Evolutionary conservation across 2,888 invertebrate genomes (phyloP).

Genomic region (Agapetus fuscipes): DNA sequence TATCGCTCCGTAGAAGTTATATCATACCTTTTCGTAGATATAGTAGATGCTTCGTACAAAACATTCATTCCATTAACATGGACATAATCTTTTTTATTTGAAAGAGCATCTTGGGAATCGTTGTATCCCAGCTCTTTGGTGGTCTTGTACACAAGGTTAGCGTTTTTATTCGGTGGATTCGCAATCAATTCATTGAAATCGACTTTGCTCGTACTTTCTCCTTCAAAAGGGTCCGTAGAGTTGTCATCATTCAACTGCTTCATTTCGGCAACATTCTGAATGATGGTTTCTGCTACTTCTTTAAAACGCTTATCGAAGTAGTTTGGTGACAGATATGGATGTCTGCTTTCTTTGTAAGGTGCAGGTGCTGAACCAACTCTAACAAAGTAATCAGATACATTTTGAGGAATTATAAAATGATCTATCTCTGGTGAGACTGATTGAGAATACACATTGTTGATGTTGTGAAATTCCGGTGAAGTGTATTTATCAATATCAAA

Average conservation of each 20-base stretch:
- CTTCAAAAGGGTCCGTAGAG: conserved; percentile 5
- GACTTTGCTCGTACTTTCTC: conserved; percentile 26
- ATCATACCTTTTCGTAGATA: conserved; percentile 35
- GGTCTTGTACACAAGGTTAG: conserved; percentile 43
- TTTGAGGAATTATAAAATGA: conserved; percentile 25
- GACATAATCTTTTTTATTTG: conserved; percentile 34
- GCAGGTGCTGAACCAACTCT: conserved; percentile 13
- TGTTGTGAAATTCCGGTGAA: conserved; percentile 42
- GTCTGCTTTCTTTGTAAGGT: neutral
- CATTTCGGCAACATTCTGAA: conserved; percentile 33
- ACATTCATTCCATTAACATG: conserved; percentile 44
- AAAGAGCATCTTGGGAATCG: conserved; percentile 38
- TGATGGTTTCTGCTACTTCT: conserved; percentile 44
- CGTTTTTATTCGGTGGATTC: conserved; percentile 38
- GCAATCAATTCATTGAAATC: conserved; percentile 31
- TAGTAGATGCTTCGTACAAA: conserved; percentile 42
- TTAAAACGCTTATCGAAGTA: conserved; percentile 43
- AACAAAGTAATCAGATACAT: conserved; percentile 21
- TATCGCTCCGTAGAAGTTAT: neutral
- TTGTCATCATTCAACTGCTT: conserved; percentile 25
- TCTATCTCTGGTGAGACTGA: conserved; percentile 36
- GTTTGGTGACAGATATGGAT: neutral
- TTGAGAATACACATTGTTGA: conserved; percentile 41
- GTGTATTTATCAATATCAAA: conserved; percentile 36
- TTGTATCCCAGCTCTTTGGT: conserved; percentile 42